These are phyloP conservation scores for Spatulosminthurus flaviceps DNA, from an alignment of 2,888 invertebrate genomes.

Conservation along the genomic window DNA sequence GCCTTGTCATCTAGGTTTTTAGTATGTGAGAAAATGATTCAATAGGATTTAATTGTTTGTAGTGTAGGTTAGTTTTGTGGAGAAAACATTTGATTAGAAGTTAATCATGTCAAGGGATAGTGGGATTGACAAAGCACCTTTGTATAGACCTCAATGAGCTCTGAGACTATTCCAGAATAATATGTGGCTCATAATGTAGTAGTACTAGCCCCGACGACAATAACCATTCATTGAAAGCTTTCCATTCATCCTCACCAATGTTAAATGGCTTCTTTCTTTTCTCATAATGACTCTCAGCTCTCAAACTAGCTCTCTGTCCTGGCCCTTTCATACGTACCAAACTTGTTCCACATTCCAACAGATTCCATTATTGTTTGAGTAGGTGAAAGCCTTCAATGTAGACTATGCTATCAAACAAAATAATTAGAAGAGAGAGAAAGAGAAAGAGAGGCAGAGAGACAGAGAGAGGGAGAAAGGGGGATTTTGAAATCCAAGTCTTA, in stretches of 20 bases:
- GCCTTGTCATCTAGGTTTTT: too few species aligned
- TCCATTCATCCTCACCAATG: neutral
- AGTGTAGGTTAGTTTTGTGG: neutral
- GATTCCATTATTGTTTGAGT: too few species aligned
- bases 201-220: neutral
- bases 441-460: too few species aligned
- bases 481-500: neutral
- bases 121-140: slow-evolving; percentile 11
- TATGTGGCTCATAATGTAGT: neutral
- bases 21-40: neutral
- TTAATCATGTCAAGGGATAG: slow-evolving; percentile 1
- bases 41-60: slow-evolving; percentile 15
- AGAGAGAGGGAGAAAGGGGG: too few species aligned
- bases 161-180: too few species aligned
- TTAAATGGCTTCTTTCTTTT: slow-evolving; percentile 9
- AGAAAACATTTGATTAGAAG: slow-evolving; percentile 25
- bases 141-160: too few species aligned
- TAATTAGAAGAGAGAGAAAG: too few species aligned
- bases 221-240: neutral
- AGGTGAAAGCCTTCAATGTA: too few species aligned
- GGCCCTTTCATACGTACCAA: neutral
- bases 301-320: neutral
- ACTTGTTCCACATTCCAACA: too few species aligned
- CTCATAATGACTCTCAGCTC: slow-evolving; percentile 1
- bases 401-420: too few species aligned